Conservation (phyloP, 2,888 invertebrate species). For the Myathropa florea region DNA sequence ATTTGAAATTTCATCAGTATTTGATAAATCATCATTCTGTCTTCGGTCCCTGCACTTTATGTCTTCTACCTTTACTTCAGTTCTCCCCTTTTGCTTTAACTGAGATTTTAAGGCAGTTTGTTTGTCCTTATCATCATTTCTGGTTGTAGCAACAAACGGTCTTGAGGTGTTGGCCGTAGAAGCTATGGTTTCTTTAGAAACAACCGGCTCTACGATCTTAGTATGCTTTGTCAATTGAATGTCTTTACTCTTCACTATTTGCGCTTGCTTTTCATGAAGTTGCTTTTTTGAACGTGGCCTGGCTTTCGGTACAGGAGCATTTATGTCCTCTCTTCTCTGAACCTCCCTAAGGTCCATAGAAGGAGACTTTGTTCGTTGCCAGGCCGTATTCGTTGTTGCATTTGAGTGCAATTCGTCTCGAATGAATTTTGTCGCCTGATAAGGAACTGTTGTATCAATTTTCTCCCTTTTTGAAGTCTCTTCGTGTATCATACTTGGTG, state of each 20-base stretch:
- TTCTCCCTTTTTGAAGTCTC: slow-evolving; percentile 73
- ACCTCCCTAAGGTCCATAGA: slow-evolving; percentile 74
- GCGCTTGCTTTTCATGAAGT: slow-evolving; percentile 70
- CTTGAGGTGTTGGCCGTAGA: slow-evolving; percentile 39
- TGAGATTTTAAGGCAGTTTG: slow-evolving; percentile 29
- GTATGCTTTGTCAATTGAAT: slow-evolving; percentile 59
- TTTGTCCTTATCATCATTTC: slow-evolving; percentile 47
- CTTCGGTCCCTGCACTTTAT: background rate
- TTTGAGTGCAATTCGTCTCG: slow-evolving; percentile 70
- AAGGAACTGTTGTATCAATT: slow-evolving; percentile 18
- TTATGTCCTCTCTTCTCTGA: slow-evolving; percentile 73
- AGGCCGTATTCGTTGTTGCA: slow-evolving; percentile 72
- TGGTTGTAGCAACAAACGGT: slow-evolving; percentile 32
- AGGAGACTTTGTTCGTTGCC: slow-evolving; percentile 75
- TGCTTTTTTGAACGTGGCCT: slow-evolving; percentile 71
- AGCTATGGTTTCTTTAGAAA: slow-evolving; percentile 56
- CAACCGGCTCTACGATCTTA: slow-evolving; percentile 52
- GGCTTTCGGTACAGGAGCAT: slow-evolving; percentile 47
- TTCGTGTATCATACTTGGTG: slow-evolving; percentile 71
- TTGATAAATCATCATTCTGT: slow-evolving; percentile 10
- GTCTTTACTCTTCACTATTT: slow-evolving; percentile 65
- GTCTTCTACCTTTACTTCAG: slow-evolving; percentile 24
- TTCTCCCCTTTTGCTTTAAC: slow-evolving; percentile 55
- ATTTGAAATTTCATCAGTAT: background rate
- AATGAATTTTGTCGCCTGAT: slow-evolving; percentile 59